Evolutionary conservation across 2,113 vertebrate species (phyloP), one percentile per base, ranked within the genome.

Genomic region (Gymnocephalus cernua): DNA sequence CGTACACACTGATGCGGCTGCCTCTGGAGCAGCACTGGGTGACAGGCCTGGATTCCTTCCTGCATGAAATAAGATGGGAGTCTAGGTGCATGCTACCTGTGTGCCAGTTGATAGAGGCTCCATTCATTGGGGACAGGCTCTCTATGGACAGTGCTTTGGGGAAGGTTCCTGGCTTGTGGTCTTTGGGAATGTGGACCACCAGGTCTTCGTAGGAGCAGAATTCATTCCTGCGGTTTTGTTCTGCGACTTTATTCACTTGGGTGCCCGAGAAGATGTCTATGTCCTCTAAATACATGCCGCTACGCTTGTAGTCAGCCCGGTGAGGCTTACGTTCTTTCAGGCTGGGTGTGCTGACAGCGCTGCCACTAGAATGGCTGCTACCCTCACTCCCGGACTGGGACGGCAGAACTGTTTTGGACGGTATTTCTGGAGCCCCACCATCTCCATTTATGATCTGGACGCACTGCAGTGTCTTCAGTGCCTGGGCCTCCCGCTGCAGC

Each of bases 151-250:
- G 95, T 0, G 98, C 98, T 94, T 99, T 99, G 66, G 98, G 98
- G 85, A 99, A 99, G 0, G 98, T 99, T 29, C 98, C 98, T 0
- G 98, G 98, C 82, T 99, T 99, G 92, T 99, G 98, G 89, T 99
- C 97, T 92, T 98, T 97, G 56, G 98, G 98, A 77, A 99, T 93
- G 84, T 97, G 96, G 45, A 99, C 97, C 66, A 99, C 95, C 72
- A 99, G 80, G 79, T 97, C 95, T 89, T 99, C 98, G 61, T 98
- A 97, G 38, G 98, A 99, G 80, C 96, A 97, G 83, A 98, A 99
- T 68, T 96, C 97, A 25, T 96, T 97, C 38, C 83, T 92, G 44
- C 89, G 96, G 86, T 96, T 96, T 82, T 96, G 95, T 87, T 96
- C 95, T 0, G 92, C 92, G 0, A 96, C 86, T 45, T 95, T 94